phyloP scores from a whole-genome alignment of 1,140 invertebrate genomes.

The roundworm (Caenorhabditis elegans) region DNA sequence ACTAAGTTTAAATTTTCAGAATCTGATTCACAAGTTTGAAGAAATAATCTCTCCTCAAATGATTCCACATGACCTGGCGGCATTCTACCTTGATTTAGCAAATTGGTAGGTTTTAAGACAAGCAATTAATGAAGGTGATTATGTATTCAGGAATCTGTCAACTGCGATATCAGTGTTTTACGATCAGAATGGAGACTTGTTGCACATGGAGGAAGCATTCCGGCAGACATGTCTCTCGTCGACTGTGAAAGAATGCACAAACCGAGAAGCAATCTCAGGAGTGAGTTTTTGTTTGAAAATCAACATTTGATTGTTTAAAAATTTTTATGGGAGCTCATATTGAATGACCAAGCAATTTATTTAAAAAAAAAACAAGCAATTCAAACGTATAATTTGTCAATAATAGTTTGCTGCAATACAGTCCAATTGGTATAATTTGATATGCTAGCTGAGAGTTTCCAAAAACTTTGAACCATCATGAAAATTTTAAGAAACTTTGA shows the following conservation, averaged over 20 bases:
- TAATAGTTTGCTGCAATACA: no score
- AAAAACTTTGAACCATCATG: no score
- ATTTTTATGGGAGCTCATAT: no score
- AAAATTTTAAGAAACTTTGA: no score
- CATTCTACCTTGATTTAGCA: background rate
- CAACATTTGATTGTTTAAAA: no score
- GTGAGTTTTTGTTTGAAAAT: no score
- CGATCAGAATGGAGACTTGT: conserved; percentile 12
- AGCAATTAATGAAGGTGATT: no score
- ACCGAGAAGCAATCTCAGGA: background rate
- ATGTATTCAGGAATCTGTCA: conserved; percentile 6
- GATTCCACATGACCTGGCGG: background rate
- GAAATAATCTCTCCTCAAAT: background rate
- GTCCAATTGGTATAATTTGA: no score
- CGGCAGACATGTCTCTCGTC: background rate
- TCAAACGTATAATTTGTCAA: no score
- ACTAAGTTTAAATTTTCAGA: background rate
- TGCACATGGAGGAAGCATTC: conserved; percentile 9
- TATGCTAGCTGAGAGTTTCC: no score
- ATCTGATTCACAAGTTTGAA: background rate
- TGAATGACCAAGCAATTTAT: no score
- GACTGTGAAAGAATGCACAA: background rate
- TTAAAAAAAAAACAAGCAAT: no score
- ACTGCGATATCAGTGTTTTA: background rate
- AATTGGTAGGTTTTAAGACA: background rate